Base-by-base conservation (phyloP, 2,888 invertebrate species). In the Argyresthia goedartella region DNA sequence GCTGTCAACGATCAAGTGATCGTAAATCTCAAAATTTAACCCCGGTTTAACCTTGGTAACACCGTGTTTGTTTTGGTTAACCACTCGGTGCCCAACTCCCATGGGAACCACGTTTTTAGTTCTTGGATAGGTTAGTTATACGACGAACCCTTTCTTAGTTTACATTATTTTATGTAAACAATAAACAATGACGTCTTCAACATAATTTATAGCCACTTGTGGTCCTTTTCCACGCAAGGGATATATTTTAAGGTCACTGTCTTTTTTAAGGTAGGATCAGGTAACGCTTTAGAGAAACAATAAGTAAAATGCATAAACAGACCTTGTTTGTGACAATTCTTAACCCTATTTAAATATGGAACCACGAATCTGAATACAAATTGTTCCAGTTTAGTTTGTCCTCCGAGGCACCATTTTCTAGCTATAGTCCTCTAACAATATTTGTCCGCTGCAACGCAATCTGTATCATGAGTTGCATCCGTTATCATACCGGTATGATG, bases 21-120 rank as follows among this genome's bases (percentile, higher is more conserved):
- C 58, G 78, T 85, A 84, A 84, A 85, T 85, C 79, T 81, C 76
- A 72, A 80, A 72, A 73, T 76, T 52, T 79, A 84, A 81, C 84
- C 82, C 82, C 82, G 78, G 71, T 46, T 25, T 25, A 25, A 25
- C 25, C 25, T 25, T 25, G 25, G 25, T 25, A 25, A 36, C 10
- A 15, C 62, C 65, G 64, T 66, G 75, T 76, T 81, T 85, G 81
- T 82, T 84, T 81, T 73, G 69, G 74, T 76, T 73, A 75, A 66
- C 71, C 70, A 68, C 69, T 72, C 66, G 68, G 62, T 66, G 66
- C 75, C 76, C 71, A 72, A 80, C 77, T 72, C 65, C 65, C 84
- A 82, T 85, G 85, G 80, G 85, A 85, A 86, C 69, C 25, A 25
- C 3, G 25, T 25, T 25, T 25, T 25, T 64, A 63, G 53, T 57